These are phyloP conservation scores for Unio pictorum DNA, from an alignment of 2,888 invertebrate species.

Conservation along the genomic window DNA sequence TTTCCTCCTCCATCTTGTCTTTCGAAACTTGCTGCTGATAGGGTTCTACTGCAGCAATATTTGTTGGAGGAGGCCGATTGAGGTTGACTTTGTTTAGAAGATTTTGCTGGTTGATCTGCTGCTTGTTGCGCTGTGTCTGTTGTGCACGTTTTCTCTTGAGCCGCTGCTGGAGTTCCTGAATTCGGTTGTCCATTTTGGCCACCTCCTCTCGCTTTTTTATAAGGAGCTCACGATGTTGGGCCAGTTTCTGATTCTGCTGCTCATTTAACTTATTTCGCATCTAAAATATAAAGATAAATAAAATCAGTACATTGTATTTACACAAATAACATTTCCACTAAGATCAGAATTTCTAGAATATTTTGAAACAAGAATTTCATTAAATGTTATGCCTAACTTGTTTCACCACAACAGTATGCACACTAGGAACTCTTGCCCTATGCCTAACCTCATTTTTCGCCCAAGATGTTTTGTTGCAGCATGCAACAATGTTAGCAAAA, in stretches of 20 bases:
- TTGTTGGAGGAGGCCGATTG: slow-evolving; percentile 41
- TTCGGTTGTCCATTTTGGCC: slow-evolving; percentile 91
- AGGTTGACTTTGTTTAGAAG: slow-evolving; percentile 29
- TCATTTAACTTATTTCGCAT: slow-evolving; percentile 96
- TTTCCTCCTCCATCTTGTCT: slow-evolving; percentile 42
- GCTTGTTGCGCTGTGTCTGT: slow-evolving; percentile 70
- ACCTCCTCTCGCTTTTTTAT: slow-evolving; percentile 92
- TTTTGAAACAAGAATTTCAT: no score
- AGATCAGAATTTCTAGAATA: background rate
- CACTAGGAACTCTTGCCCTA: no score
- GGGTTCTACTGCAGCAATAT: slow-evolving; percentile 72
- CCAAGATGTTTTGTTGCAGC: no score
- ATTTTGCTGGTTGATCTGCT: slow-evolving; percentile 28
- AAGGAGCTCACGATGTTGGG: slow-evolving; percentile 89
- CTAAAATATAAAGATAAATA: slow-evolving; percentile 75
- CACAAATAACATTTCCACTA: background rate
- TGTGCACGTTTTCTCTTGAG: slow-evolving; percentile 89
- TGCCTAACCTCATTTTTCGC: no score
- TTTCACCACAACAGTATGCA: no score
- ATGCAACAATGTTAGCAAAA: no score
- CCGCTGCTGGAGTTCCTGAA: slow-evolving; percentile 93
- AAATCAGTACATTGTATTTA: background rate
- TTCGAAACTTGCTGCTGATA: slow-evolving; percentile 61
- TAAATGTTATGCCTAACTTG: no score
- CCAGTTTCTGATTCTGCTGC: slow-evolving; percentile 92